Base-by-base conservation (phyloP, 2,888 invertebrate genomes). In the Drosophila subsilvestris region DNA sequence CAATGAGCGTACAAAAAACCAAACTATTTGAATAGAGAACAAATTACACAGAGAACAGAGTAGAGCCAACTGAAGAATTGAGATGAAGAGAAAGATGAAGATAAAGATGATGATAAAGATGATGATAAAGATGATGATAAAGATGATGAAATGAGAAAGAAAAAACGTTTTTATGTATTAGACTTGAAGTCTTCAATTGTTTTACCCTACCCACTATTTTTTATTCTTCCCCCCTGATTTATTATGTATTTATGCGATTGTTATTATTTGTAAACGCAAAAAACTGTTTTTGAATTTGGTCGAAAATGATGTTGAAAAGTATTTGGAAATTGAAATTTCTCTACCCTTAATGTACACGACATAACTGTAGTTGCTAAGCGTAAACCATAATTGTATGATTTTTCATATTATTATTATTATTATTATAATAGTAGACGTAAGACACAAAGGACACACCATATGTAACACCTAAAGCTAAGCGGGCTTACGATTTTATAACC, bases 321-420 rank as follows among this genome's bases (percentile, higher is more conserved):
- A 84, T 76, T 84, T 78, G 76, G 79, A 86, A 81, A 89, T 88
- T 81, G 54, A 78, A 81, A 78, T 86, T 80, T 88, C 76, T 81
- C 75, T 74, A 73, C 69, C 65, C 72, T 75, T 70, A 65, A 75
- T 72, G 72, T 70, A 74, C 67, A 69, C 25, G 75, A 50, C 50
- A 18, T 48, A 56, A 69, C n/a, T 61, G 53, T 61, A 78, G 56
- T 68, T 66, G 65, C 22, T 45, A 37, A 43, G 45, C 53, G 69
- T 71, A 74, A 63, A 61, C 50, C 56, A 63, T 71, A 49, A 12
- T 51, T 43, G 8, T 61, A 59, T 75, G 50, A 69, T 45, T 71
- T 72, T 73, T 73, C 71, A 76, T 72, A 65, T 42, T 22, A 69
- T 76, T 74, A 65, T 51, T 66, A 55, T 78, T 72, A 75, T 51